Conservation (phyloP, 2,797 vertebrate genomes). For the Hephaestus fuliginosus region DNA sequence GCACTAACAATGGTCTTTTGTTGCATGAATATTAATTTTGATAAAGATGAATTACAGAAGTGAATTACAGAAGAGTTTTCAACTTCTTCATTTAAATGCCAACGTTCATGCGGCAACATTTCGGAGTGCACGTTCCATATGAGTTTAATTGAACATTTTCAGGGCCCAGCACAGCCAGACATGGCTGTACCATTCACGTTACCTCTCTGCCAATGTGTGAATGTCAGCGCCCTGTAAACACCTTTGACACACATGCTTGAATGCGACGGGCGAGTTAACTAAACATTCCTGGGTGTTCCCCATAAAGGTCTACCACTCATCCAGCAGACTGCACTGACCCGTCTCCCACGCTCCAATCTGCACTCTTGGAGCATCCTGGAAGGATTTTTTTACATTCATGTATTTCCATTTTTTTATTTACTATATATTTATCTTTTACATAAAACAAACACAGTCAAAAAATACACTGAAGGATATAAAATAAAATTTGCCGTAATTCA, state of each 20-base stretch:
- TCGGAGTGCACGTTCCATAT: background rate
- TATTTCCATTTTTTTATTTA: slow-evolving; percentile 5
- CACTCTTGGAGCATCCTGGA: slow-evolving; percentile 27
- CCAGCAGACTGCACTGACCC: slow-evolving; percentile 69
- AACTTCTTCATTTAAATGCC: slow-evolving; percentile 12
- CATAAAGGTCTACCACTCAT: slow-evolving; percentile 76
- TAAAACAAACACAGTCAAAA: background rate
- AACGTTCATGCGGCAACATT: slow-evolving; percentile 4
- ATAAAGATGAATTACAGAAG: background rate
- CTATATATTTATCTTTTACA: slow-evolving; percentile 1
- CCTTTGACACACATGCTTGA: slow-evolving; percentile 85
- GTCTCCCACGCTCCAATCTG: slow-evolving; percentile 63
- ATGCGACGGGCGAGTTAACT: slow-evolving; percentile 79
- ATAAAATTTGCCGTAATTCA: slow-evolving; percentile 12
- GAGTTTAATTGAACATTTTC: slow-evolving; percentile 16
- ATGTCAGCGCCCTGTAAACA: slow-evolving; percentile 85
- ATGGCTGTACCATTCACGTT: slow-evolving; percentile 53
- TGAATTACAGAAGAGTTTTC: slow-evolving; percentile 16
- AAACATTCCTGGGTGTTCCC: slow-evolving; percentile 86
- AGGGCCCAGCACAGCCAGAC: slow-evolving; percentile 39
- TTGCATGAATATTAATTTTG: background rate
- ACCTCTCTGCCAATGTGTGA: slow-evolving; percentile 76
- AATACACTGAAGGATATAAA: background rate
- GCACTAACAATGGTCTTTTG: background rate
- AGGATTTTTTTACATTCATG: background rate